Conservation (phyloP, 2,113 vertebrate species). For the Hemiprocne comata region DNA sequence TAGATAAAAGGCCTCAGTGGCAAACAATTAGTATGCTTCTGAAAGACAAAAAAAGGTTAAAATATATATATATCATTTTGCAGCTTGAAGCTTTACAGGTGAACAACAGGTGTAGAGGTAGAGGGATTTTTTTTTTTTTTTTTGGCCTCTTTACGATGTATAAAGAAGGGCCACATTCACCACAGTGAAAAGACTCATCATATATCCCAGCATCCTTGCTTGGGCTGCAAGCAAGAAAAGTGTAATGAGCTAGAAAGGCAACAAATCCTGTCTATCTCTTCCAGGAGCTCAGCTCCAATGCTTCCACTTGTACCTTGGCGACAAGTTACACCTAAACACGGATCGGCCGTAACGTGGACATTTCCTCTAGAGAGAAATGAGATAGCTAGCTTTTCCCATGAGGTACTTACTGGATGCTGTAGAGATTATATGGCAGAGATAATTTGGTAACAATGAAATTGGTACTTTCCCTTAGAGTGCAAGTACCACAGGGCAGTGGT, state of each 20-base stretch:
- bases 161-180: constrained; percentile 69
- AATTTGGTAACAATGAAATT: constrained; percentile 51
- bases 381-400: constrained; percentile 39
- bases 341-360: neutral
- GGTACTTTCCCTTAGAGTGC: constrained; percentile 22
- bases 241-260: constrained; percentile 65
- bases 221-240: constrained; percentile 62
- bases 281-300: constrained; percentile 56
- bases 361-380: constrained; percentile 23
- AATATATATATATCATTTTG: constrained; percentile 35
- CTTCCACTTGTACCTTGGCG: constrained; percentile 38
- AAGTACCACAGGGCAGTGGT: constrained; percentile 63
- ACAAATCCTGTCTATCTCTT: constrained; percentile 44
- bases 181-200: constrained; percentile 69
- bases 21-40: constrained; percentile 64
- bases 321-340: constrained; percentile 12
- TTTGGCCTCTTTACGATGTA: constrained; percentile 66
- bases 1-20: constrained; percentile 61
- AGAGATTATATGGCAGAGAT: constrained; percentile 49
- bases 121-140: constrained; percentile 58
- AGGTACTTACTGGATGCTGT: constrained; percentile 65
- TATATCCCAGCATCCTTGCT: constrained; percentile 67
- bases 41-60: constrained; percentile 64
- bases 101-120: constrained; percentile 63
- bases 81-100: constrained; percentile 63